phyloP scores from a whole-genome alignment of 2,113 vertebrate species.

The Stomatorhinus ivindoensis region DNA sequence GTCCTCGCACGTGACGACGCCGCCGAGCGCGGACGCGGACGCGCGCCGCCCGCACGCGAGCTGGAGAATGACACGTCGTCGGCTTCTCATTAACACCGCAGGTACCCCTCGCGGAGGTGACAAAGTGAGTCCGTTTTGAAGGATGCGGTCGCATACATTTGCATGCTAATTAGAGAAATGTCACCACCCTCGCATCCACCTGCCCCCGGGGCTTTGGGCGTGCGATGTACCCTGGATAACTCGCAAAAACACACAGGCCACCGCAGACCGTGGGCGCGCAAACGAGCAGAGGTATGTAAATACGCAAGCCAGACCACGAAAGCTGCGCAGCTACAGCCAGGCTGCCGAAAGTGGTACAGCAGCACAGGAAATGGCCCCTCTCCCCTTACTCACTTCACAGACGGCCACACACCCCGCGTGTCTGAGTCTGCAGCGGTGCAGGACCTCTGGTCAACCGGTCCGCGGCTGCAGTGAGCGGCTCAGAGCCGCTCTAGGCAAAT shows the following conservation, averaged over 20 bases:
- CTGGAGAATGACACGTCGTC: slow-evolving; percentile 39
- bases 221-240: background rate
- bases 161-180: slow-evolving; percentile 23
- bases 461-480: background rate
- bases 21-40: slow-evolving; percentile 12
- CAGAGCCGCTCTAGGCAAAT: background rate
- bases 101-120: slow-evolving; percentile 44
- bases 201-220: background rate
- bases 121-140: slow-evolving; percentile 42
- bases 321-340: background rate
- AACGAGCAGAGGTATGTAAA: background rate
- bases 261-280: background rate
- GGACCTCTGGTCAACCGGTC: background rate
- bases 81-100: slow-evolving; percentile 48
- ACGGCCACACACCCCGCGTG: background rate
- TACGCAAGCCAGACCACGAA: background rate
- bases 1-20: background rate
- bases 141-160: slow-evolving; percentile 30
- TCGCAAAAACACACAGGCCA: background rate
- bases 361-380: background rate
- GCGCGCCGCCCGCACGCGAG: slow-evolving; percentile 26
- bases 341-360: background rate
- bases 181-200: background rate
- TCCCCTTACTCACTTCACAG: background rate
- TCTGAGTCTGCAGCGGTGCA: background rate